Base-by-base conservation (phyloP, 1,140 invertebrate genomes). In the Liolophura sinensis region DNA sequence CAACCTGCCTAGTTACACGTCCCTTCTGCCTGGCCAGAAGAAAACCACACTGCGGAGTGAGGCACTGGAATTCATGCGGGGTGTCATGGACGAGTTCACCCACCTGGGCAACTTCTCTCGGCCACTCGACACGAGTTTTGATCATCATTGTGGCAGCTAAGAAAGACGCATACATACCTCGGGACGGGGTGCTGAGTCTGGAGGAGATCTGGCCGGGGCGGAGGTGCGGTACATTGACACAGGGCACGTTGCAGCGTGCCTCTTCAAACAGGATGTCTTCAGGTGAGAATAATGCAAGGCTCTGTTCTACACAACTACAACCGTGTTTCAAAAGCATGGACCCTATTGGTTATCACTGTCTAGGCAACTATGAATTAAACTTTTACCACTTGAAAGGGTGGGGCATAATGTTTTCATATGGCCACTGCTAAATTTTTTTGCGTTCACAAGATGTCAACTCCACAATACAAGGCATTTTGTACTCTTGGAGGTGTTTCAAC, bases 51-150 rank as follows among this genome's bases (percentile, higher is more conserved):
- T 70, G 18, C 64, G 71, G 48, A 50, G 67, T 16, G 74, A 78
- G 50, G 72, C 73, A 0, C 40, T 95, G 14, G 91, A 94, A 83
- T 98, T 99, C 80, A 99, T 99, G 97, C 87, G 92, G 27, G 95
- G 95, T 0, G 91, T 99, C 68, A 99, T 99, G 97, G 96, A 99
- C 79, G 95, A 99, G 84, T 99, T 94, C 81, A 99, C 97, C 3
- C 96, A 98, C 85, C 85, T 99, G 1, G 92, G 90, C 65, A 97
- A 98, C 83, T 99, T 96, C 78, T 91, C 92, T 16, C 84, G 90
- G 7, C 88, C 88, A 0, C 89, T 91, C 25, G 95, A 98, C 80
- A 92, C 93, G 74, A 70, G 60, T 31, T 67, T 82, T n/a, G 5
- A 75, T 79, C 57, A 80, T 84, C 48, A 78, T 83, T 48, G 79